These are phyloP conservation scores for Limnephilus rhombicus DNA, from an alignment of 2,888 invertebrate genomes.

Conservation along the genomic window DNA sequence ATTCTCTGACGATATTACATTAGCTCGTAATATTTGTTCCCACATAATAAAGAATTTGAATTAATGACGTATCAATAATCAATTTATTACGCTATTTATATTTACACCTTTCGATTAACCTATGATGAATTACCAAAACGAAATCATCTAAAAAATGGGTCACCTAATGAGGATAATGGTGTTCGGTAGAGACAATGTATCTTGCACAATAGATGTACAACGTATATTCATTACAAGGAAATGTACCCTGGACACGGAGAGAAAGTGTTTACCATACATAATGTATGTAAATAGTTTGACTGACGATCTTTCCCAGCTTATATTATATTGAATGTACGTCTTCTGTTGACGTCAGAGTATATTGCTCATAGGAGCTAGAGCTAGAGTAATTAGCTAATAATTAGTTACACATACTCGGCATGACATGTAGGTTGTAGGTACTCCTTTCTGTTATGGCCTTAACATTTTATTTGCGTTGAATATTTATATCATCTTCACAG, in stretches of 20 bases:
- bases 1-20: not conserved
- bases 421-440: not conserved
- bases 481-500: not conserved
- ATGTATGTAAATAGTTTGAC: conserved; percentile 16
- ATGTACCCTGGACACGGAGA: conserved; percentile 9
- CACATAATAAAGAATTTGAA: not conserved
- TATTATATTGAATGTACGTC: not conserved
- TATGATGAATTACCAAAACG: not conserved
- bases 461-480: conserved; percentile 16
- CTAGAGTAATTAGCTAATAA: not conserved
- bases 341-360: not conserved
- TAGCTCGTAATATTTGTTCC: not conserved
- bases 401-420: not conserved
- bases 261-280: not conserved
- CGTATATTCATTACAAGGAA: not conserved
- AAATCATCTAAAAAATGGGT: not conserved
- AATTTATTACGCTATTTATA: not conserved
- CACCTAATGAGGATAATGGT: not conserved
- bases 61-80: not conserved
- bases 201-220: not conserved
- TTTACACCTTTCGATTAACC: not conserved
- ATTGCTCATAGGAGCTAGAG: not conserved
- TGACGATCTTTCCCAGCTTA: not conserved
- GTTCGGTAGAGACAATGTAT: not conserved
- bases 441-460: conserved; percentile 15